Evolutionary conservation across 2,888 invertebrate species (phyloP).

Genomic region (Tineola bisselliella): DNA sequence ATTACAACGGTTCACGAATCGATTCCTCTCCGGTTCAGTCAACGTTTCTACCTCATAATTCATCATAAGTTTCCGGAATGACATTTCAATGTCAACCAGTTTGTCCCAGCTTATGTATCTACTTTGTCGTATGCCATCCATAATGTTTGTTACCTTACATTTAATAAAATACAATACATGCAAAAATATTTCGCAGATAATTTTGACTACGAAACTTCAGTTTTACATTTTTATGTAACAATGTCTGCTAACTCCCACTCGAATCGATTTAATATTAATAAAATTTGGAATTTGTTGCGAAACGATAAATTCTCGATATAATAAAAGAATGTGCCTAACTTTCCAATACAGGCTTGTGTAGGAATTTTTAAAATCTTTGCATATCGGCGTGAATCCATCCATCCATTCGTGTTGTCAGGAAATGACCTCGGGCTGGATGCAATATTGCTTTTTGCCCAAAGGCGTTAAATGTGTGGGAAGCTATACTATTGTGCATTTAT

Average conservation of each 20-base stretch:
- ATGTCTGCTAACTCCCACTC: neutral
- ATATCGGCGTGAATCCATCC: slow-evolving; percentile 3
- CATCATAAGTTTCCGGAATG: slow-evolving; percentile 14
- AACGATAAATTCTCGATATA: neutral
- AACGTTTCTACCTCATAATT: slow-evolving; percentile 14
- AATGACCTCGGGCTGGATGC: neutral
- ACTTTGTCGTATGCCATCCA: neutral
- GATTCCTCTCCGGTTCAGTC: slow-evolving; percentile 14
- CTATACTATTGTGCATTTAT: too few species aligned
- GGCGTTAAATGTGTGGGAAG: neutral
- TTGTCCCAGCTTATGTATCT: neutral
- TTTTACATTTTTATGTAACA: neutral
- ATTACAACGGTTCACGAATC: slow-evolving; percentile 16
- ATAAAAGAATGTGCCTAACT: neutral
- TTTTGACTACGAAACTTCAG: too few species aligned
- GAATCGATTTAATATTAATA: neutral
- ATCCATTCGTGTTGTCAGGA: neutral
- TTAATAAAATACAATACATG: too few species aligned
- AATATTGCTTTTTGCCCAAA: slow-evolving; percentile 8
- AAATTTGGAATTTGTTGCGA: neutral
- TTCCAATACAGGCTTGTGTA: neutral
- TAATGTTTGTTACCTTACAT: too few species aligned
- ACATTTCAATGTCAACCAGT: slow-evolving; percentile 8
- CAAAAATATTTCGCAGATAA: too few species aligned
- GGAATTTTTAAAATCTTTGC: neutral